Evolutionary conservation across 2,113 vertebrate genomes (phyloP).

Genomic region (Ailurus styani): DNA sequence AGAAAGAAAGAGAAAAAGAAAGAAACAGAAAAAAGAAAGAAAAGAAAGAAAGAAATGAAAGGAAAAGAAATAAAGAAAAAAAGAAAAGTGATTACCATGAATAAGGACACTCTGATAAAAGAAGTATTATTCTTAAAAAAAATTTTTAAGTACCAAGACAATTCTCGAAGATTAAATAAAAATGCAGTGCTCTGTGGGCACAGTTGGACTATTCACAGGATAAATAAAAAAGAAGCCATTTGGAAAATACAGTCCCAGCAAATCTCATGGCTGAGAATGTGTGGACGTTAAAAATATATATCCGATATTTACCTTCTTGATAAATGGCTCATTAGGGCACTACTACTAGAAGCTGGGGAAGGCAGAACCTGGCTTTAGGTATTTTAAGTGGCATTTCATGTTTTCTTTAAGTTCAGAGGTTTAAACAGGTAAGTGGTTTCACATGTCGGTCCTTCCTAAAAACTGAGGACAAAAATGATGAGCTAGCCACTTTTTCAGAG

Average conservation of each 20-base stretch:
- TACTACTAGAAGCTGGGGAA: background rate
- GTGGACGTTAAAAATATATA: conserved; percentile 1
- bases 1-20: too few relatives aligned
- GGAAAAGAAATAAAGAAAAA: background rate
- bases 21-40: too few relatives aligned
- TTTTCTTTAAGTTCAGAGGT: conserved; percentile 73
- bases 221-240: background rate
- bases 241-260: background rate
- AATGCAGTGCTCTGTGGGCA: rapidly evolving
- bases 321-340: background rate
- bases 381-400: conserved; percentile 57
- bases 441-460: conserved; percentile 62
- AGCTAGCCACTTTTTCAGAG: conserved; percentile 74
- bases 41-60: too few relatives aligned
- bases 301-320: background rate
- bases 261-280: background rate
- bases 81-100: background rate
- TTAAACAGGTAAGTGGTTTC: conserved; percentile 86
- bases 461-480: conserved; percentile 69
- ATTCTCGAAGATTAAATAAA: background rate
- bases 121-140: background rate
- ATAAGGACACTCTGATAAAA: background rate
- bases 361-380: conserved; percentile 1
- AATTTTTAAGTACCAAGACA: background rate
- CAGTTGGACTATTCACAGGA: rapidly evolving